A percentile compares a stretch with the other conserved stretches of the same genome.
Evolutionary conservation across 2,797 vertebrate species (phyloP).

Genomic region (Hoplostethus atlanticus): DNA sequence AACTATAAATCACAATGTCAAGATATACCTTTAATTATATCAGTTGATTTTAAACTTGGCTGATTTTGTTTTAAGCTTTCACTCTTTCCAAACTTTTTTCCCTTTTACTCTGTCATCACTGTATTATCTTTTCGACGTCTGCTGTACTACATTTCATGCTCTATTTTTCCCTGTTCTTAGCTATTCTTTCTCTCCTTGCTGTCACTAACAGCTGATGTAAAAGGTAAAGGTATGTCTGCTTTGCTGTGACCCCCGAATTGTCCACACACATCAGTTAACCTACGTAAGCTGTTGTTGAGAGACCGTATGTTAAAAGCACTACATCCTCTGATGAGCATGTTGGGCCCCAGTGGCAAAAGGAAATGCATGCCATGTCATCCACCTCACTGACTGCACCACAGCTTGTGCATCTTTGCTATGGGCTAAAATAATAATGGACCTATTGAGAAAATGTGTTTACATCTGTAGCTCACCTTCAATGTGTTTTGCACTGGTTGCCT

Average conservation of each 20-base stretch:
- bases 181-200: conserved; percentile 87
- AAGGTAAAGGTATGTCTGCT: conserved; percentile 90
- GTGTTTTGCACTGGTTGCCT: conserved; percentile 10
- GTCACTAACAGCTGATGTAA: conserved; percentile 94
- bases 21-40: no score
- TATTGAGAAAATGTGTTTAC: not conserved
- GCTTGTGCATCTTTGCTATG: conserved; percentile 34
- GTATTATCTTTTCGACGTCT: conserved; percentile 29
- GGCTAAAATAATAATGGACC: conserved; percentile 25
- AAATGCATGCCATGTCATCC: conserved; percentile 47
- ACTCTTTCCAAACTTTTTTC: conserved; percentile 18
- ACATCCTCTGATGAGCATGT: conserved; percentile 53
- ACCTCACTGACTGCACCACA: conserved; percentile 22
- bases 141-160: conserved; percentile 65
- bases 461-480: not conserved
- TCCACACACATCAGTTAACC: conserved; percentile 84
- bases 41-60: not conserved
- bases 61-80: not conserved
- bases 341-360: conserved; percentile 11
- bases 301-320: conserved; percentile 16
- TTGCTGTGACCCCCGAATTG: conserved; percentile 86
- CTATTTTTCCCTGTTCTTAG: conserved; percentile 66
- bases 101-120: conserved; percentile 4
- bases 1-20: no score
- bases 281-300: conserved; percentile 78